A percentile compares a stretch with the other conserved stretches of the same genome.
phyloP scores from a whole-genome alignment of 2,797 vertebrate genomes.

The Poecile montanus region DNA sequence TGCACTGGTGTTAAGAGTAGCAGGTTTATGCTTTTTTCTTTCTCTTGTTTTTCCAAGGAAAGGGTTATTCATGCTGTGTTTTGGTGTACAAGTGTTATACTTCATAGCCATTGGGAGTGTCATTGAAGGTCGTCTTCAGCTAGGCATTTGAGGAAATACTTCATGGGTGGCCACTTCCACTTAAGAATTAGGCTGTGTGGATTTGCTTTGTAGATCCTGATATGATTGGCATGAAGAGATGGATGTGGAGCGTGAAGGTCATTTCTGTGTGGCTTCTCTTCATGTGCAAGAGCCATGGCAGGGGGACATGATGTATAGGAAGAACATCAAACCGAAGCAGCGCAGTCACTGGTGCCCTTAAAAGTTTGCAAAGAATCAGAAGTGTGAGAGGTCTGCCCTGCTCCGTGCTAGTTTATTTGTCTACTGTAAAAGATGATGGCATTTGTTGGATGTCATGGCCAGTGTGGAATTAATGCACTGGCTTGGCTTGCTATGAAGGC shows the following conservation, averaged over 20 bases:
- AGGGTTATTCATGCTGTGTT: not conserved
- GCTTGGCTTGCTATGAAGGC: not conserved
- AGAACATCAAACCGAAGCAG: not conserved
- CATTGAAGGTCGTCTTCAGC: not conserved
- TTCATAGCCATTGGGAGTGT: not conserved
- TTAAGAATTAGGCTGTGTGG: not conserved
- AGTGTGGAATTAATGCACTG: not conserved
- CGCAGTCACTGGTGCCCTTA: fast-evolving
- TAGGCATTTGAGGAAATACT: not conserved
- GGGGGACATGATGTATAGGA: not conserved
- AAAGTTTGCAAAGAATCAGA: not conserved
- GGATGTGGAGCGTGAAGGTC: not conserved
- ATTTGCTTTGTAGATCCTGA: not conserved
- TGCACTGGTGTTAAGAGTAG: not conserved
- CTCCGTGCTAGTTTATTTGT: not conserved
- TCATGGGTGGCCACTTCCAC: not conserved
- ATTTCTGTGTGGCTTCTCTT: not conserved
- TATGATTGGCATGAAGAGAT: not conserved
- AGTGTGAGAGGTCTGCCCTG: not conserved
- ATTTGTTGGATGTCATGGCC: not conserved
- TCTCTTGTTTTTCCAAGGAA: not conserved
- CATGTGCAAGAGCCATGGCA: not conserved
- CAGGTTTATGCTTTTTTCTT: not conserved
- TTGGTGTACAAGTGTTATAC: not conserved
- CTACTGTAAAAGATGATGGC: not conserved